Conservation (phyloP, 2,797 vertebrate genomes). For the Onychomys torridus region DNA sequence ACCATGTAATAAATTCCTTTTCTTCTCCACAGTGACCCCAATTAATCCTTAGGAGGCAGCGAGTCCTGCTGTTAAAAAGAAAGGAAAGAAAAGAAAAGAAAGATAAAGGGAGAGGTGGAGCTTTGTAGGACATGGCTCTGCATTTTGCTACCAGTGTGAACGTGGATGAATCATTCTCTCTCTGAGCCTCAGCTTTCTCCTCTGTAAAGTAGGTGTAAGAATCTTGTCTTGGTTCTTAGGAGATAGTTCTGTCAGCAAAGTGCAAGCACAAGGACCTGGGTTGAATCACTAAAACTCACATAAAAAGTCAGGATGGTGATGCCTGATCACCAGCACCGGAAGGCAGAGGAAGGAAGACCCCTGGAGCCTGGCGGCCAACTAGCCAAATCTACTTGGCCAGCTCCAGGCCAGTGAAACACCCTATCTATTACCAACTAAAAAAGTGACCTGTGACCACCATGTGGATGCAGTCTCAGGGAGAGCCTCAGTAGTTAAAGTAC, state of each 20-base stretch:
- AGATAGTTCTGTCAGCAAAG: no score
- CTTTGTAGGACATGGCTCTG: not conserved
- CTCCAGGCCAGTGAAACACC: not conserved
- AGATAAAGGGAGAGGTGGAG: not conserved
- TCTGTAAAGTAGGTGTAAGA: not conserved
- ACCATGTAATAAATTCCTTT: not conserved
- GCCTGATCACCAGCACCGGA: no score
- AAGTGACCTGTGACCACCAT: not conserved
- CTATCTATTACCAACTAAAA: not conserved
- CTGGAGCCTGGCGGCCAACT: no score
- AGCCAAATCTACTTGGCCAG: not conserved
- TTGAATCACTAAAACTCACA: not conserved
- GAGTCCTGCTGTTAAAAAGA: not conserved
- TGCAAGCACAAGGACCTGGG: not conserved
- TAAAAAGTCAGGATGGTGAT: no score
- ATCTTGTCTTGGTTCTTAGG: not conserved
- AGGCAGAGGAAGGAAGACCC: not conserved
- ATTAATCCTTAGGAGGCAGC: constrained; percentile 13
- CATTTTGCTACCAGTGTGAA: not conserved
- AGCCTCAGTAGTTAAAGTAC: not conserved
- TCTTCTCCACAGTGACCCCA: not conserved
- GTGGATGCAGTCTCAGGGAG: not conserved
- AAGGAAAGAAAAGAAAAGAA: no score
- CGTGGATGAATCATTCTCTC: not conserved
- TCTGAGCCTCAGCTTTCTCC: not conserved